Base-by-base conservation (phyloP, 1,140 invertebrate genomes). In the Danaus melanippus region DNA sequence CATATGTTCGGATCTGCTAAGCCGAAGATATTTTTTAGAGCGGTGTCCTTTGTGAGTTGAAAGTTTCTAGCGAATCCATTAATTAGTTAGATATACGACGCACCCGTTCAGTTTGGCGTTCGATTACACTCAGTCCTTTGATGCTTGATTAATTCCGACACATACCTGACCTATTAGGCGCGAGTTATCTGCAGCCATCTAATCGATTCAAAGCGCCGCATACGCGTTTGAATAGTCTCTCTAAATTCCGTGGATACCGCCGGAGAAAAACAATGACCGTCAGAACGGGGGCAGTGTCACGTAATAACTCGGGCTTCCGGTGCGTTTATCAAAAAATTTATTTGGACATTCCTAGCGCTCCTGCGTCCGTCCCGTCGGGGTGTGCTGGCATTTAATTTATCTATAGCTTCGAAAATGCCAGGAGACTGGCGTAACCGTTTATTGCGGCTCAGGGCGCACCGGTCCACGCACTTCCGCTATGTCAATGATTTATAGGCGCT, bases 111-210 rank as follows among this genome's bases (percentile, higher is more conserved):
- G 15, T 15, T 15, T 15, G 15, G 15, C 15, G 15, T 3, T 15
- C 71, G 69, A 72, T 82, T 67, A 71, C 67, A 65, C 52, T 68
- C 53, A 76, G 67, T 67, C 76, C 79, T 85, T 85, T 83, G 79
- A 83, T 72, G 79, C 74, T 78, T 81, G 79, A 83, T 82, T 82
- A 83, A 80, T 81, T 80, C 79, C 77, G 77, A 79, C 79, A 82
- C 74, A 78, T 76, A 78, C 79, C 74, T 83, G 71, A 82, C 73
- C 82, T 85, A 85, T 85, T 82, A 83, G 75, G 73, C 64, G 63
- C 49, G 53, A 49, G 54, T 76, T 79, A 80, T 76, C 77, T 67
- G 69, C 75, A 63, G 61, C 64, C 67, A 83, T 85, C 79, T 83
- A 76, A 81, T 81, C 78, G 76, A 79, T 77, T 81, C 68, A 79